phyloP scores from a whole-genome alignment of 1,140 invertebrate genomes.

The Drosophila suzukii region DNA sequence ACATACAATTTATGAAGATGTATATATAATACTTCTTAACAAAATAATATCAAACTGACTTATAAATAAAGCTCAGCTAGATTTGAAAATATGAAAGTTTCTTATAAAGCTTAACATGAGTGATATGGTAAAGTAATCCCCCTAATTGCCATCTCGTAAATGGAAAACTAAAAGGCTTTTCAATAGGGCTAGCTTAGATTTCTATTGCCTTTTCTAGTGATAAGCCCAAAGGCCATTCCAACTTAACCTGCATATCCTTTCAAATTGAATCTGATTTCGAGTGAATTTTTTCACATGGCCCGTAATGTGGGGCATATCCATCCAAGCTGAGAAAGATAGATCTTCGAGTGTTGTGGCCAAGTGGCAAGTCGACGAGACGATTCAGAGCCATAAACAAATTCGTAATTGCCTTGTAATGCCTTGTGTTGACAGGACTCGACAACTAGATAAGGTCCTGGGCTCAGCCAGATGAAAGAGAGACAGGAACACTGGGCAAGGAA shows the following conservation, averaged over 20 bases:
- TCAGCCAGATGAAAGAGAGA: slow-evolving; percentile 22
- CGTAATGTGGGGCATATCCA: background rate
- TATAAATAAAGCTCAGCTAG: too few relatives aligned
- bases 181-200: background rate
- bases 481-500: background rate
- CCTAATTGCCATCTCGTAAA: background rate
- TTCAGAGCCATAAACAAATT: slow-evolving; percentile 73
- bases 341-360: slow-evolving; percentile 29
- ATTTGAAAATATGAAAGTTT: too few relatives aligned
- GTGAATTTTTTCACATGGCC: slow-evolving; percentile 2
- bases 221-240: background rate
- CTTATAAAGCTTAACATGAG: too few relatives aligned
- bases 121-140: background rate
- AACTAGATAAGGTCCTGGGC: slow-evolving; percentile 63
- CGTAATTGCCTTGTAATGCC: slow-evolving; percentile 79
- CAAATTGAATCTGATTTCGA: slow-evolving; percentile 10
- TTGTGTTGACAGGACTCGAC: slow-evolving; percentile 77
- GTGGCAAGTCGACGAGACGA: slow-evolving; percentile 48
- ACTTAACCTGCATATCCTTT: slow-evolving; percentile 4
- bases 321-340: slow-evolving; percentile 14
- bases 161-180: background rate
- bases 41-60: too few relatives aligned
- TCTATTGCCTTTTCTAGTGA: background rate
- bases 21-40: too few relatives aligned
- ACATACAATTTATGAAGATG: too few relatives aligned